Evolutionary conservation across 1,140 invertebrate species (phyloP), one percentile per base, ranked within the genome.

Genomic region (Drosophila busckii): DNA sequence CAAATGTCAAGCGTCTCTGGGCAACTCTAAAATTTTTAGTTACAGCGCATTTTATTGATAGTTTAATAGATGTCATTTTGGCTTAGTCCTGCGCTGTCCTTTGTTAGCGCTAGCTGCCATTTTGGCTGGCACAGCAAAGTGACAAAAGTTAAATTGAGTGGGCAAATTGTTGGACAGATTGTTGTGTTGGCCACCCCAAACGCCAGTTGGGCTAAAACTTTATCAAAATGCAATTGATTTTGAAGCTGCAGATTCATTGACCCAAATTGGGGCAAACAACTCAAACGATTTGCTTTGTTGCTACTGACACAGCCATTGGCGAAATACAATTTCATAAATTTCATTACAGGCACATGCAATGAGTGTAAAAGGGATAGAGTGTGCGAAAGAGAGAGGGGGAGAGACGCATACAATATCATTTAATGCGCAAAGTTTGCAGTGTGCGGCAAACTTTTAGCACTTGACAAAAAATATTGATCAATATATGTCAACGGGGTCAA

Each of bases 151-250:
- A 61, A 45, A 67, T 49, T 62, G 59, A 62, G 52, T 56, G 6
- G 34, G 42, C 22, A 31, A 38, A 40, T 10, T 19, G 20, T 15
- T 54, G 16, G 13, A 5, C 9, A 0, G 19, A 13, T 2, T 34
- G 8, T 9, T 8, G 34, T 13, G 19, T 6, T 25, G 45, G 35
- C 55, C 42, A 37, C 32, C 40, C 23, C 10, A 40, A 31, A 7
- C 26, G 16, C 38, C 34, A 34, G 26, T 10, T 31, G 25, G 26
- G 32, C 40, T 9, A 22, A 54, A 76, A 76, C 65, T 76, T 76
- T 66, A 76, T 76, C 53, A 70, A 78, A 80, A 80, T 82, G 38
- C 69, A 80, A 80, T 80, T 82, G 75, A 82, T 73, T 82, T 75
- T 55, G 38, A 54, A 70, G 56, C 41, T 62, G 44, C 69, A 66